Base-by-base conservation (phyloP, 1,140 invertebrate genomes). In the Drosophila kikkawai region DNA sequence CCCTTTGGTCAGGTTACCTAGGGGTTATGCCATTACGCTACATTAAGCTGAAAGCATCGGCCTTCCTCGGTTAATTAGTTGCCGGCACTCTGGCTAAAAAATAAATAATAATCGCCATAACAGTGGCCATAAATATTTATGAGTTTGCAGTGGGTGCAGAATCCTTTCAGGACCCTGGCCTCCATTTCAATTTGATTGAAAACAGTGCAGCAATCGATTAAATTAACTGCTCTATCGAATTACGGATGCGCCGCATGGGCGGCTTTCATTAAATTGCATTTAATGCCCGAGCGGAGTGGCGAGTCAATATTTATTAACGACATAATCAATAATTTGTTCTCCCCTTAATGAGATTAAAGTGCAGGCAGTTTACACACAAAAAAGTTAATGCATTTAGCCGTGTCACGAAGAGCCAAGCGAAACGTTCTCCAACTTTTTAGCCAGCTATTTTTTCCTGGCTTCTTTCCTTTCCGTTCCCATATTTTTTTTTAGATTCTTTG, bases 301-400 rank as follows among this genome's bases (percentile, higher is more conserved):
- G 59, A 82, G 84, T 82, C 79, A 86, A 87, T 86, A 87, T 83
- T 87, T 87, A 87, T 87, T 83, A 87, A 86, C 68, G 67, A 88
- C 61, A 79, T 86, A 82, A 86, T 86, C 80, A 83, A 86, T 86
- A 86, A 71, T 87, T 87, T 79, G 64, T 55, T 39, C 59, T 50
- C 55, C 69, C 45, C 67, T 73, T 73, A 80, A 86, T 86, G 58
- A 55, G 80, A 87, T 86, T 86, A 87, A 86, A 82, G 79, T 80
- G 69, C 67, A 63, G 61, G 53, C 37, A 44, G 45, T 9, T 36
- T 32, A 47, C 34, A 66, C 41, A 36, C 59, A 73, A 53, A 59
- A 73, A 71, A 56, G 66, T 87, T 87, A 87, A 82, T 86, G 75
- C 83, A 82, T 82, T 86, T 86, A 75, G 63, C 73, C 75, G 34